Evolutionary conservation across 2,888 invertebrate genomes (phyloP), one percentile per base, ranked within the genome.

Genomic region (Capitulum mitella): DNA sequence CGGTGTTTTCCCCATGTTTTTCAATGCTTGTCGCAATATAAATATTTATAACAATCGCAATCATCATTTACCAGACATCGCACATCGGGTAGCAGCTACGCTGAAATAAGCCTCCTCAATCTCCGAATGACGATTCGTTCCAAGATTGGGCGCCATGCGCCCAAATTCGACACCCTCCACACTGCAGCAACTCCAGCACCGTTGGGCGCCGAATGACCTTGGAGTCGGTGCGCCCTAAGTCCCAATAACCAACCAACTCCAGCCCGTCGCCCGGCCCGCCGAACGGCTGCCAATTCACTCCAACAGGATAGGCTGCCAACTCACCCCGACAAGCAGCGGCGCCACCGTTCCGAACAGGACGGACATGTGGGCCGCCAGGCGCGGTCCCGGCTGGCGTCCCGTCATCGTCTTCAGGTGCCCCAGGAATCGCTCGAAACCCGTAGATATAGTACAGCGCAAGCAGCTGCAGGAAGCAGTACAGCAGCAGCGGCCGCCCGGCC

Each of bases 401-500:
- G 32, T 76, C 70, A 87, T 87, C 82, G 85, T 84, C 81, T 86
- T 86, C 70, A 87, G 84, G 80, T 87, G 85, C 76, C 84, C 82
- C 1, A 87, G 80, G 82, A 86, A 87, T 61, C 84, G 82, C 54
- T 86, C 84, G 58, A 84, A 84, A 78, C n/a, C 88, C 88, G 83
- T 88, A 88, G 6, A 87, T 85, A 86, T 88, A 89, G 48, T 86
- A 84, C 70, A 89, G 84, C 16, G 86, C 86, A 81, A 88, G 83
- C 81, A 87, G 87, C 82, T 89, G 88, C 46, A 89, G 89, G 82
- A 94, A 84, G 29, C 87, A 88, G 79, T 89, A 86, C 78, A 88
- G 78, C 70, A 95, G 86, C 87, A 94, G 94, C 0, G 94, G 94
- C 84, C 97, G 98, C 0, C 97, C 97, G 0, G 98, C 98, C 0